Percentiles rank a stretch among this genome's conserved stretches.
Evolutionary conservation across 2,113 vertebrate species (phyloP).

Genomic region (Cariama cristata): DNA sequence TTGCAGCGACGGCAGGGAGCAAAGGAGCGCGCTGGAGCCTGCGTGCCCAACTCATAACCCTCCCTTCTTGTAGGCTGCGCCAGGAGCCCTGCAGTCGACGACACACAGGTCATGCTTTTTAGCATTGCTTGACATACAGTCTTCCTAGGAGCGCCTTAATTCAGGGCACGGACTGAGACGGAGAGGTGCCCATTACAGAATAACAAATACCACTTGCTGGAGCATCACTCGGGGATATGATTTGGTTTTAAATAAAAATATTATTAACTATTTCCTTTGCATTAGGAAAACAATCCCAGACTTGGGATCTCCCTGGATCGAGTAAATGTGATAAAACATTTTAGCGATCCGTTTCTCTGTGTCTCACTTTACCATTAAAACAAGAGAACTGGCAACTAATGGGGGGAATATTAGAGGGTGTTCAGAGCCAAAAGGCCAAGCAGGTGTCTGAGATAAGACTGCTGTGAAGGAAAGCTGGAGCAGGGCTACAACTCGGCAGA

Average conservation of each 20-base stretch:
- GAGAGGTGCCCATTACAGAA: rapidly evolving
- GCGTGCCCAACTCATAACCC: rapidly evolving
- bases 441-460: neutral
- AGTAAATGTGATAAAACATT: neutral
- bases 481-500: neutral
- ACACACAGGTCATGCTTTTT: neutral
- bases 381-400: neutral
- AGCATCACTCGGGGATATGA: neutral
- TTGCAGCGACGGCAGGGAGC: neutral
- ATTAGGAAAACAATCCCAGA: neutral
- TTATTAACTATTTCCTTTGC: neutral
- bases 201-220: neutral
- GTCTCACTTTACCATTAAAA: neutral
- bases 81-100: neutral
- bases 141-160: neutral
- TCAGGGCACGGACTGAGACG: neutral
- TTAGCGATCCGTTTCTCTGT: neutral
- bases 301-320: neutral
- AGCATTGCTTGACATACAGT: too few relatives aligned
- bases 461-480: neutral
- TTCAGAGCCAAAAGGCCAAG: neutral
- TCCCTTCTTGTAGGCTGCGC: neutral
- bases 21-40: neutral
- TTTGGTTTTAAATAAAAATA: neutral
- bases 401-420: neutral